A percentile compares a stretch with the other conserved stretches of the same genome.
phyloP scores from a whole-genome alignment of 2,888 invertebrate species.

The Cremastobaeus sp. region DNA sequence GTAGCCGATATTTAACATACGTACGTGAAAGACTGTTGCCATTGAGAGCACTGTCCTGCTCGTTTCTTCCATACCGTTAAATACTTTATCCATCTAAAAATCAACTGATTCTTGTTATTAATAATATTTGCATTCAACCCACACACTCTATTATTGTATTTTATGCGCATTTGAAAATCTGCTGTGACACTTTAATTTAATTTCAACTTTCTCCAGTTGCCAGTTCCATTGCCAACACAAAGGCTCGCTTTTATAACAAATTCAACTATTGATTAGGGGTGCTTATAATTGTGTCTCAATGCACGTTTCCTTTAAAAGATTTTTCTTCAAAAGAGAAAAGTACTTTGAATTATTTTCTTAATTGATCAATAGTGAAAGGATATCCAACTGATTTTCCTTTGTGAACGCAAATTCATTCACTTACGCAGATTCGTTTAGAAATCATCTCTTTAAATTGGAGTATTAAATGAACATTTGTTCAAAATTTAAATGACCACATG shows the following conservation, averaged over 20 bases:
- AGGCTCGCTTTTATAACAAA: too few species aligned
- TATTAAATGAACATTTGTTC: too few species aligned
- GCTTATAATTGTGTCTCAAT: too few species aligned
- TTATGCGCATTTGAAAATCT: conserved; percentile 62
- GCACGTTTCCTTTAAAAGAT: background rate
- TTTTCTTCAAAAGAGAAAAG: background rate
- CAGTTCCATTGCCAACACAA: too few species aligned
- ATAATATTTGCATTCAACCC: conserved; percentile 77
- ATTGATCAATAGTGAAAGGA: background rate
- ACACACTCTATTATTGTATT: conserved; percentile 74
- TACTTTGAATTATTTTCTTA: background rate
- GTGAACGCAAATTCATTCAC: too few species aligned
- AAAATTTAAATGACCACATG: too few species aligned
- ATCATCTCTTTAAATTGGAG: too few species aligned
- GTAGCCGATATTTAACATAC: conserved; percentile 76
- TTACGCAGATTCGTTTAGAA: too few species aligned
- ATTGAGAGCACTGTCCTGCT: conserved; percentile 76
- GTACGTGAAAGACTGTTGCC: conserved; percentile 75
- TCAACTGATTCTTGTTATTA: conserved; percentile 78
- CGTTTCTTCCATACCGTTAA: conserved; percentile 76
- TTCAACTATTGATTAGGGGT: too few species aligned
- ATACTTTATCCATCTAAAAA: conserved; percentile 78
- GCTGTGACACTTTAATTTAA: conserved; percentile 23
- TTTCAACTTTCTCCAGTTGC: too few species aligned
- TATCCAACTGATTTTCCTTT: too few species aligned